A percentile compares a stretch with the other conserved stretches of the same genome.
These are phyloP conservation scores for Lithobius niger DNA, from an alignment of 1,140 invertebrate species.

Conservation along the genomic window DNA sequence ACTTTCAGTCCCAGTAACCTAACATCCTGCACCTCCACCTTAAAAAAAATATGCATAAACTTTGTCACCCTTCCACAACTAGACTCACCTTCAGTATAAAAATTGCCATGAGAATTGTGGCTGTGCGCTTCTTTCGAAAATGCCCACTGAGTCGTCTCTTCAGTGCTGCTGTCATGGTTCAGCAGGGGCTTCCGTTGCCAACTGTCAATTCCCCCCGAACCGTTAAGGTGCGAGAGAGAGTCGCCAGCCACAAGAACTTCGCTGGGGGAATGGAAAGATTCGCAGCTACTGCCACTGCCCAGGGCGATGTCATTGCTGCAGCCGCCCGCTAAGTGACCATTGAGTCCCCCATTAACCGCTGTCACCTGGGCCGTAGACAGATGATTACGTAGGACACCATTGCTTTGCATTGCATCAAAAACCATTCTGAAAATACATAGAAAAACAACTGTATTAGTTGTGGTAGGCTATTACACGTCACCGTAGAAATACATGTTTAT, in stretches of 20 bases:
- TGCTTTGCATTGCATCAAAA: slow-evolving; percentile 9
- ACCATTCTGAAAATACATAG: slow-evolving; percentile 6
- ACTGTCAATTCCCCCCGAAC: neutral
- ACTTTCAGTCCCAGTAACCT: too few species aligned
- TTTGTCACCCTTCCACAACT: neutral
- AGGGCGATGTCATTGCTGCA: neutral
- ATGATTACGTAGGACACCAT: slow-evolving; percentile 8
- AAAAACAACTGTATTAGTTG: too few species aligned
- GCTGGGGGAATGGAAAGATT: neutral
- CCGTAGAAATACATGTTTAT: too few species aligned
- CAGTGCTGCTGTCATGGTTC: neutral
- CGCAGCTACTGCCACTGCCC: neutral
- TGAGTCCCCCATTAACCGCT: too few species aligned
- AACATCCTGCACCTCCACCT: too few species aligned
- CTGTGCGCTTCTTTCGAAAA: neutral
- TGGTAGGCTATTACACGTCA: too few species aligned
- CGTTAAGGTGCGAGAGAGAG: neutral
- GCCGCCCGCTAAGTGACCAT: neutral
- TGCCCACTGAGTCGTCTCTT: neutral
- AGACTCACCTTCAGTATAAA: neutral
- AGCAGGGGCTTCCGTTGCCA: slow-evolving; percentile 10
- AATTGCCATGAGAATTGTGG: neutral
- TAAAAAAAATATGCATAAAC: too few species aligned
- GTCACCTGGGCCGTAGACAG: neutral
- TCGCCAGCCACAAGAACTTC: neutral